Base-by-base conservation (phyloP, 2,797 vertebrate genomes). In the Peromyscus eremicus region DNA sequence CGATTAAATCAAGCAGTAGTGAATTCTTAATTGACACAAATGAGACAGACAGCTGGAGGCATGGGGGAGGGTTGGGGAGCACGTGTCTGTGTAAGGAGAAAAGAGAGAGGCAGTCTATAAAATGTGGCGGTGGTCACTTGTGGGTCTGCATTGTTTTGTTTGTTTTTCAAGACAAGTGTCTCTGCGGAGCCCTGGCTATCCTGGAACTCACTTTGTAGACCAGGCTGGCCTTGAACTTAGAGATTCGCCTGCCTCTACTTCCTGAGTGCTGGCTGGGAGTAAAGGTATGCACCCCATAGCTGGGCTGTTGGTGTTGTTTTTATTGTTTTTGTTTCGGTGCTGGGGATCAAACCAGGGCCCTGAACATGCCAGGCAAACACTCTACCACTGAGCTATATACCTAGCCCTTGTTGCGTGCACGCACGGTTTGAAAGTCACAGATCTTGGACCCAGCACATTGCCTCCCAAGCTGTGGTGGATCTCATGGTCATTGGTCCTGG, bases 11-110 rank as follows among this genome's bases (percentile, higher is more conserved):
- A 98, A 97, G 97, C 97, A 98, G 97, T 97, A 98, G 91, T 98
- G 96, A 98, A 97, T 98, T 97, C 96, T 97, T 98, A 98, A 98
- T 98, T 98, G 98, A 99, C 98, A 98, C 97, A 98, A 98, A 98
- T 98, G 98, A 98, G 98, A 98, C 98, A 98, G 98, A 98, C 98
- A 98, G 98, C 98, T 98, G 98, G 98, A 98, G 96, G 70, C 93
- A 91, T 93, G 92, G 97, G 96, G 97, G 97, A 88, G 96, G 96
- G 92, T 94, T 93, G 96, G 97, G 97, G 97, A 98, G 98, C 32
- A 34, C 32, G 68, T 68, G 13, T 25, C 66, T 34, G 13, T 68
- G 66, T 68, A 96, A 68, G 14, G 66, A 97, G 97, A 95, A 97
- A 90, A 96, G 89, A 88, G 68, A 91, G 64, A 71, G 52, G 43